phyloP scores from a whole-genome alignment of 1,140 invertebrate species.

The Eumeta japonica region DNA sequence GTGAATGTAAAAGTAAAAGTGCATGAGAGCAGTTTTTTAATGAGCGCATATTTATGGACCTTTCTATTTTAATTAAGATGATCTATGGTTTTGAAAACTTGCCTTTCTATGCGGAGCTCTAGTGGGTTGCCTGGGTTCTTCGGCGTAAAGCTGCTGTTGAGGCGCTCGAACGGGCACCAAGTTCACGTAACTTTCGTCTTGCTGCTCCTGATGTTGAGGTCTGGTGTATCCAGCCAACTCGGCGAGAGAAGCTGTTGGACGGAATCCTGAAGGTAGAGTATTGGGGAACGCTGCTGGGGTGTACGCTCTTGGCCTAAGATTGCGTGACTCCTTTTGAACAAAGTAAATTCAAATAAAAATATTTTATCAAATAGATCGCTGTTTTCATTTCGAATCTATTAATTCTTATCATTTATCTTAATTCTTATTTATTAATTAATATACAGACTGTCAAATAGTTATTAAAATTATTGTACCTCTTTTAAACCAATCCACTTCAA shows the following conservation, averaged over 20 bases:
- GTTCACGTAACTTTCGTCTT: conserved; percentile 2
- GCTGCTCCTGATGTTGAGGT: conserved; percentile 14
- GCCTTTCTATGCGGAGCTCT: conserved; percentile 29
- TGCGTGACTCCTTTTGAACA: conserved; percentile 48
- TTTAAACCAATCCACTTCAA: too few relatives aligned
- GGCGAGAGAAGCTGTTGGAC: conserved; percentile 42
- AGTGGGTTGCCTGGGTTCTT: conserved; percentile 22
- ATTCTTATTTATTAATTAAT: too few relatives aligned
- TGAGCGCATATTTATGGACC: too few relatives aligned
- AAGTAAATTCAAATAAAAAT: too few relatives aligned
- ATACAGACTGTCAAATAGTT: too few relatives aligned
- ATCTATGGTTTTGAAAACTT: too few relatives aligned
- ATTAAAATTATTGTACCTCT: too few relatives aligned
- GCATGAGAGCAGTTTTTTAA: too few relatives aligned
- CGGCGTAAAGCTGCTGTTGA: conserved; percentile 30
- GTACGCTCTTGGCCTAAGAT: conserved; percentile 42
- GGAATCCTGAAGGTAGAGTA: conserved; percentile 38
- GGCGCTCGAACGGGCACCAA: conserved; percentile 13
- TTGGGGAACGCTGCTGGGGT: conserved; percentile 32
- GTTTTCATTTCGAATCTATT: too few relatives aligned
- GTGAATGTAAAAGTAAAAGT: too few relatives aligned
- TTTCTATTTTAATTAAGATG: background rate
- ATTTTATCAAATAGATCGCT: too few relatives aligned
- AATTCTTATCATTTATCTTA: too few relatives aligned
- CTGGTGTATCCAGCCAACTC: conserved; percentile 42